A percentile compares a stretch with the other conserved stretches of the same genome.
These are phyloP conservation scores for Schizaphis graminum DNA, from an alignment of 2,888 invertebrate genomes.

Conservation along the genomic window DNA sequence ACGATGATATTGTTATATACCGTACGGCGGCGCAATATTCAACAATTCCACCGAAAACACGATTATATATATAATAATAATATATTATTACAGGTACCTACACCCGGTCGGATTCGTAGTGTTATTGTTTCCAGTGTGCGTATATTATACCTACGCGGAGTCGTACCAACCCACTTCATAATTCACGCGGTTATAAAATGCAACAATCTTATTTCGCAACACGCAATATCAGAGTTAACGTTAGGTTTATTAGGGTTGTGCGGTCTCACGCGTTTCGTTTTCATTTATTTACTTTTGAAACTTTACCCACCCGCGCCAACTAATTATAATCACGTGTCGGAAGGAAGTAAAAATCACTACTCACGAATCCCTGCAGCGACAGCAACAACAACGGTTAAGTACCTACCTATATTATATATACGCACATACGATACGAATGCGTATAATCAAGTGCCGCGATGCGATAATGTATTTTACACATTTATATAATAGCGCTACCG, in stretches of 20 bases:
- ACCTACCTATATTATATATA: too few species aligned
- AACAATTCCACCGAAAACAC: neutral
- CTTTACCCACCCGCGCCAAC: neutral
- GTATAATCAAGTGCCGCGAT: neutral
- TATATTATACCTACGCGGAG: too few species aligned
- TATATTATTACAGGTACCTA: neutral
- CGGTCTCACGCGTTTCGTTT: neutral
- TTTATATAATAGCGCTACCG: too few species aligned
- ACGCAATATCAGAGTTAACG: neutral
- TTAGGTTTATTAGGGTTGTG: neutral
- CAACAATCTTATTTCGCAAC: neutral
- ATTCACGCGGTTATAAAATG: neutral
- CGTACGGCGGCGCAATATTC: neutral
- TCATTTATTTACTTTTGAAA: neutral
- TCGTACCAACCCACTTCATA: neutral
- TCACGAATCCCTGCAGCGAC: neutral
- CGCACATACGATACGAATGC: too few species aligned
- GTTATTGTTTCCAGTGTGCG: neutral
- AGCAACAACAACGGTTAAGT: too few species aligned
- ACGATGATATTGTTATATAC: neutral
- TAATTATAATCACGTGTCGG: neutral
- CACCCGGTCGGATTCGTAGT: neutral
- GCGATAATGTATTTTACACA: neutral
- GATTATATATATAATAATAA: neutral
- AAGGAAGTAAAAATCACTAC: neutral